A percentile compares a stretch with the other conserved stretches of the same genome.
phyloP scores from a whole-genome alignment of 2,113 vertebrate species.

The Cheilinus undulatus region DNA sequence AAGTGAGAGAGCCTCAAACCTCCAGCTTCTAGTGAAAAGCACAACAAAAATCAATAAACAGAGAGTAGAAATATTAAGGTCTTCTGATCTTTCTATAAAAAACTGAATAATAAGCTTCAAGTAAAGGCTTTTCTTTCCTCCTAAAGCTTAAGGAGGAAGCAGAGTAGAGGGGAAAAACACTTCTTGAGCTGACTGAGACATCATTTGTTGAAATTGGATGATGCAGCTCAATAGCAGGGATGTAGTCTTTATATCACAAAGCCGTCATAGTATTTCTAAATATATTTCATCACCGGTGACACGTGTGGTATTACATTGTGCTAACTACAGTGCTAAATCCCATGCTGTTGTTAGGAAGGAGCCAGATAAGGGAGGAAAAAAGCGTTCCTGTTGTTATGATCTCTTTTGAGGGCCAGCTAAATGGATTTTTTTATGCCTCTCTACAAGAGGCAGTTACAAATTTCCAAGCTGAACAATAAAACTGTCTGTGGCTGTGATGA shows the following conservation, averaged over 20 bases:
- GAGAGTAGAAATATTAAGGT: constrained; percentile 10
- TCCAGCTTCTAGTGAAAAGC: not conserved
- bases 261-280: constrained; percentile 26
- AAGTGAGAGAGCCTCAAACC: constrained; percentile 16
- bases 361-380: constrained; percentile 8
- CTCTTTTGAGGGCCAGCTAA: constrained; percentile 33
- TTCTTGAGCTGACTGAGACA: constrained; percentile 4
- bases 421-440: constrained; percentile 11
- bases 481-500: constrained; percentile 26
- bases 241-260: constrained; percentile 7
- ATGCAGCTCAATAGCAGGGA: constrained; percentile 43
- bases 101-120: constrained; percentile 26
- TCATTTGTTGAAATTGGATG: constrained; percentile 40
- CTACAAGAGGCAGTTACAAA: constrained; percentile 30
- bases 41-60: not conserved
- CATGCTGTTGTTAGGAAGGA: constrained; percentile 52
- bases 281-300: constrained; percentile 36
- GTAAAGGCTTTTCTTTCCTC: not conserved
- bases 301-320: constrained; percentile 32
- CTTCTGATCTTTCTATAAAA: constrained; percentile 22
- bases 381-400: constrained; percentile 31
- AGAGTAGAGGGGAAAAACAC: not conserved
- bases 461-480: constrained; percentile 56
- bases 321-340: constrained; percentile 47
- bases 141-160: not conserved